phyloP scores from a whole-genome alignment of 2,113 vertebrate species.

The Myrmophylax atrothorax region DNA sequence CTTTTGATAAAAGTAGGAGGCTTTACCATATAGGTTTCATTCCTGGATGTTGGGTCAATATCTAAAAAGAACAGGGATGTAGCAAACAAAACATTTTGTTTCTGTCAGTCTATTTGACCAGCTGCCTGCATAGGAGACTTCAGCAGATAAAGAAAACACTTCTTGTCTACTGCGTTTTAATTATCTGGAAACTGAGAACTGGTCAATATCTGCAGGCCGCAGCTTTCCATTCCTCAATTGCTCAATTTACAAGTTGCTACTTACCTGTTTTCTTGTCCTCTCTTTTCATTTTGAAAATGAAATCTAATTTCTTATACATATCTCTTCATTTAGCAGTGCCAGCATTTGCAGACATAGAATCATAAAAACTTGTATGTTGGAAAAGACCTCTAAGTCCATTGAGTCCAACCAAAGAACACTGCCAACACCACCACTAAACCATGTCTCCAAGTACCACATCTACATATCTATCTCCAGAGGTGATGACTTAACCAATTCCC shows the following conservation, averaged over 20 bases:
- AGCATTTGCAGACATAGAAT: background rate
- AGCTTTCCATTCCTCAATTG: background rate
- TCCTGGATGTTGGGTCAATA: background rate
- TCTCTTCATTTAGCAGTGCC: background rate
- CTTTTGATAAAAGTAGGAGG: background rate
- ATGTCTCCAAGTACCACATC: background rate
- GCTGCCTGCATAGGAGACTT: background rate
- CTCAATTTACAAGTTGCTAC: background rate
- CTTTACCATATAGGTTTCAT: background rate
- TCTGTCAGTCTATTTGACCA: background rate
- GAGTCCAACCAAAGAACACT: background rate
- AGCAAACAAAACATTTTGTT: background rate
- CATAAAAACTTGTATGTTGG: background rate
- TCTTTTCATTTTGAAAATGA: background rate
- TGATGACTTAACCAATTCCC: background rate
- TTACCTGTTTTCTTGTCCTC: background rate
- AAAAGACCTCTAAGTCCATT: background rate
- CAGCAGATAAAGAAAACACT: background rate
- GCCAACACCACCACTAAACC: background rate
- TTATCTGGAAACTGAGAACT: background rate
- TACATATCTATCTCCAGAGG: background rate
- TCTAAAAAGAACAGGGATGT: background rate
- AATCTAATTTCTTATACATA: background rate
- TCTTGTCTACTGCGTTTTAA: background rate
- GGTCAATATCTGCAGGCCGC: background rate